These are phyloP conservation scores for Fratercula arctica DNA, from an alignment of 2,797 vertebrate species.

Conservation along the genomic window DNA sequence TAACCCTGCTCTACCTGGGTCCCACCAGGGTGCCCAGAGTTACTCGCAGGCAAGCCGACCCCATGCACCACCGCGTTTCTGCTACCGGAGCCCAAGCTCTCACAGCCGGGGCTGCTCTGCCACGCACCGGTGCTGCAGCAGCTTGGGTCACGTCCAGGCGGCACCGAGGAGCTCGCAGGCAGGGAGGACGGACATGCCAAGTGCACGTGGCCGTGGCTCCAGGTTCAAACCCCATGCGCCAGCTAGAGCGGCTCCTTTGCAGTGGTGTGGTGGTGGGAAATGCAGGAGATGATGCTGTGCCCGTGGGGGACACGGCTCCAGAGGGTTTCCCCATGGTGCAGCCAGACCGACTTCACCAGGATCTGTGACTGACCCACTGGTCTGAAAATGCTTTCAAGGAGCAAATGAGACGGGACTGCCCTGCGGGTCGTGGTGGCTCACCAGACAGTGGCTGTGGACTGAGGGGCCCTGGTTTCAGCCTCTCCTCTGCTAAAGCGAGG, in stretches of 20 bases:
- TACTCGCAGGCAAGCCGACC: not conserved
- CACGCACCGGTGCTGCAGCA: fast-evolving
- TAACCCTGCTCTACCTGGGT: slow-evolving; percentile 34
- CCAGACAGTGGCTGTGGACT: fast-evolving
- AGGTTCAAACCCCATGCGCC: fast-evolving
- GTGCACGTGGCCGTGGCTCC: fast-evolving
- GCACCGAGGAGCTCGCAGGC: fast-evolving
- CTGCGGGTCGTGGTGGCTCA: fast-evolving
- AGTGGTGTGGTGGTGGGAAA: not conserved
- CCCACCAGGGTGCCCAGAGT: not conserved
- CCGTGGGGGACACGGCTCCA: fast-evolving
- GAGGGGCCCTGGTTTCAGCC: not conserved
- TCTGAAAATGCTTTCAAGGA: not conserved
- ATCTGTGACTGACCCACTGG: not conserved
- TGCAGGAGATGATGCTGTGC: fast-evolving
- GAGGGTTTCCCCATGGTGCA: not conserved
- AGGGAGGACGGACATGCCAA: fast-evolving
- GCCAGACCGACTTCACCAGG: not conserved
- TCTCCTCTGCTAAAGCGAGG: not conserved
- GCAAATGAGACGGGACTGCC: not conserved
- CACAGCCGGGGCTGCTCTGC: not conserved
- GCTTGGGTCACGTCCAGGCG: not conserved
- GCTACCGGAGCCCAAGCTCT: fast-evolving
- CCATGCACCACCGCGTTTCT: fast-evolving
- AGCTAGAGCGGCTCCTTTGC: not conserved